Evolutionary conservation across 1,140 invertebrate species (phyloP).

Genomic region (Drosophila orena): DNA sequence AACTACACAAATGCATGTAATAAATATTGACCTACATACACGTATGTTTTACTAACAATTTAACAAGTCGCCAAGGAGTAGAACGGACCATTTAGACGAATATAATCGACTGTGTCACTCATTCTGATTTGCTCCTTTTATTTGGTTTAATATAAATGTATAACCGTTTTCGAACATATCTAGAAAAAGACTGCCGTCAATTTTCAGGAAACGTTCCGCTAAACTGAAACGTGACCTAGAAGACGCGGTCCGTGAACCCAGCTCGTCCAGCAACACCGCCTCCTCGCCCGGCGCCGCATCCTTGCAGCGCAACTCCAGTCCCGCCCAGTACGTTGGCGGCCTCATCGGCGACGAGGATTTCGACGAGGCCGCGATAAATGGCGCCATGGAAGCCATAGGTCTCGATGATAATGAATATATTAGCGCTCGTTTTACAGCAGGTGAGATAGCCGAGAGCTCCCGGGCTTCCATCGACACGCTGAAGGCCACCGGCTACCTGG

Average conservation of each 20-base stretch:
- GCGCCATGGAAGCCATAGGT: conserved; percentile 74
- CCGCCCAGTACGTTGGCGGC: conserved; percentile 44
- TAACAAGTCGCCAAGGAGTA: conserved; percentile 41
- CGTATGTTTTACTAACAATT: conserved; percentile 29
- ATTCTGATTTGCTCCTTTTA: conserved; percentile 62
- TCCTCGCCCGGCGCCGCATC: conserved; percentile 41
- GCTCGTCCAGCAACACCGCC: conserved; percentile 73
- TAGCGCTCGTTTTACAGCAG: conserved; percentile 55
- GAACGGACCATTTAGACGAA: conserved; percentile 51
- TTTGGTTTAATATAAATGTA: conserved; percentile 75
- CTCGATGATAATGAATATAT: conserved; percentile 69
- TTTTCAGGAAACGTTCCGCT: conserved; percentile 92
- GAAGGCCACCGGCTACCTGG: conserved; percentile 62
- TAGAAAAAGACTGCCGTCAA: conserved; percentile 85
- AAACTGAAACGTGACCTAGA: conserved; percentile 95
- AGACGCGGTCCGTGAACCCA: conserved; percentile 91
- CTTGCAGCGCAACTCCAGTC: conserved; percentile 62
- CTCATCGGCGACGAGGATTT: conserved; percentile 71
- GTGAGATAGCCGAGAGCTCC: conserved; percentile 35
- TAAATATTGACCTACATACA: conserved; percentile 15
- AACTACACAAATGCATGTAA: conserved; percentile 39
- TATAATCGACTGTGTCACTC: conserved; percentile 56
- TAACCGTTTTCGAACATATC: conserved; percentile 84
- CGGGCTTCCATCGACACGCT: conserved; percentile 46
- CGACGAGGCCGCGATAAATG: conserved; percentile 63